phyloP scores from a whole-genome alignment of 2,888 invertebrate species.

The Busseola fusca region DNA sequence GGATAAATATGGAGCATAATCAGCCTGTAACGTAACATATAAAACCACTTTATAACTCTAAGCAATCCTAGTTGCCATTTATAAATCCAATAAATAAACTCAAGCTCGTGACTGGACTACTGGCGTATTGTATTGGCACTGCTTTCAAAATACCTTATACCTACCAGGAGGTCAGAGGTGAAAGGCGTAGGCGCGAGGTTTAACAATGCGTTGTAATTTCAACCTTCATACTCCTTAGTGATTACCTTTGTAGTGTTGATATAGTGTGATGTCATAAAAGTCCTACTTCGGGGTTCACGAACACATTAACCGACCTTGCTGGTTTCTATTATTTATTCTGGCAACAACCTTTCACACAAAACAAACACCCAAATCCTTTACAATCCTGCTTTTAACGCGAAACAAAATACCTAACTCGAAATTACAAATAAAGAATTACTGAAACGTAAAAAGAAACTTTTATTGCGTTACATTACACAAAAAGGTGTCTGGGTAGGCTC shows the following conservation, averaged over 20 bases:
- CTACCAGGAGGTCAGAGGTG: conserved; percentile 22
- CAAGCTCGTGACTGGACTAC: conserved; percentile 22
- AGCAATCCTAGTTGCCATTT: not conserved
- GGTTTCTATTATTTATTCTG: conserved; percentile 27
- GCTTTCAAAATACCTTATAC: conserved; percentile 1
- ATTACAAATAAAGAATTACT: conserved; percentile 47
- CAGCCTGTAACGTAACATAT: not conserved
- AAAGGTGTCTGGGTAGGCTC: conserved; percentile 36
- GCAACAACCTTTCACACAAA: conserved; percentile 24
- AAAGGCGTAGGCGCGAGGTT: not conserved
- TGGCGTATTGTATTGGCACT: conserved; percentile 7
- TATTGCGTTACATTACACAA: conserved; percentile 48
- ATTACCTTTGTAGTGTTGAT: not conserved
- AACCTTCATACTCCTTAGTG: not conserved
- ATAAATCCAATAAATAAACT: conserved; percentile 29
- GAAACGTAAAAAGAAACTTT: conserved; percentile 49
- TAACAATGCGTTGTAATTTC: not conserved
- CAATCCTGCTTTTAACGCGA: conserved; percentile 25
- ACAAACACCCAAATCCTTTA: conserved; percentile 26
- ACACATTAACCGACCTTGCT: conserved; percentile 4
- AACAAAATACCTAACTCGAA: conserved; percentile 43
- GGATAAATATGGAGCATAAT: not conserved
- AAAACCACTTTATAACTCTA: not conserved
- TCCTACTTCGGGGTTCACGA: not conserved
- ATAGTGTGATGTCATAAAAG: not conserved